phyloP scores from a whole-genome alignment of 2,888 invertebrate species.

The Camptogramma bilineatum region DNA sequence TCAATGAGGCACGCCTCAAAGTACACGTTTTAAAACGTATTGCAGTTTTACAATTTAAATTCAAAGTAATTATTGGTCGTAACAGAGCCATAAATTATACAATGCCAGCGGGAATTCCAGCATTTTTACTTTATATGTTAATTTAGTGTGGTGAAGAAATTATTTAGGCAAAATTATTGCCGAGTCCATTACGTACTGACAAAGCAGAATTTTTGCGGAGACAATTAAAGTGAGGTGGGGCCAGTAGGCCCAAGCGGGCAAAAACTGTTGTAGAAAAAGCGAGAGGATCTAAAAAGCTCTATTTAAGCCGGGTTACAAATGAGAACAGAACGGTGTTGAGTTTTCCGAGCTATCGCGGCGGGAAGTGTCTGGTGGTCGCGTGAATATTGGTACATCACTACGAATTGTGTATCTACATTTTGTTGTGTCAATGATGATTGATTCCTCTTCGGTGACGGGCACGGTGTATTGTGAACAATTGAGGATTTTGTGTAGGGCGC shows the following conservation, averaged over 20 bases:
- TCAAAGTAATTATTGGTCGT: slow-evolving; percentile 42
- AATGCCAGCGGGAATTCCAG: slow-evolving; percentile 38
- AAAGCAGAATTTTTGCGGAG: slow-evolving; percentile 50
- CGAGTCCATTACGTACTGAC: slow-evolving; percentile 41
- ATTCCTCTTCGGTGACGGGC: slow-evolving; percentile 28
- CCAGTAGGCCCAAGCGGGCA: slow-evolving; percentile 63
- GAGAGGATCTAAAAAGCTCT: slow-evolving; percentile 74
- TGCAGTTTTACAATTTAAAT: slow-evolving; percentile 46
- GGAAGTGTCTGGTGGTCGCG: slow-evolving; percentile 52
- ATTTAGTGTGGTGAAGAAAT: slow-evolving; percentile 41
- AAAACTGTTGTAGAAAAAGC: slow-evolving; percentile 75
- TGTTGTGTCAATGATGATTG: slow-evolving; percentile 35
- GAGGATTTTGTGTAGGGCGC: slow-evolving; percentile 20
- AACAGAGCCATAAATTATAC: slow-evolving; percentile 42
- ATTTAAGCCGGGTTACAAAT: slow-evolving; percentile 78
- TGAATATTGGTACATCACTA: slow-evolving; percentile 40
- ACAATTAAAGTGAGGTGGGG: slow-evolving; percentile 74
- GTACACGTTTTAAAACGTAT: slow-evolving; percentile 30
- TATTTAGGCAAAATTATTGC: slow-evolving; percentile 42
- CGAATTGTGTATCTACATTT: slow-evolving; percentile 36
- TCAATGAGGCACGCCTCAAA: slow-evolving; percentile 27
- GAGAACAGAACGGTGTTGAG: slow-evolving; percentile 63
- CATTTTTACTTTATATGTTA: slow-evolving; percentile 47
- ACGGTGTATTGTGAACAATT: slow-evolving; percentile 32
- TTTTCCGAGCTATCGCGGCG: slow-evolving; percentile 70